Base-by-base conservation (phyloP, 2,113 vertebrate genomes). In the Nicator chloris region DNA sequence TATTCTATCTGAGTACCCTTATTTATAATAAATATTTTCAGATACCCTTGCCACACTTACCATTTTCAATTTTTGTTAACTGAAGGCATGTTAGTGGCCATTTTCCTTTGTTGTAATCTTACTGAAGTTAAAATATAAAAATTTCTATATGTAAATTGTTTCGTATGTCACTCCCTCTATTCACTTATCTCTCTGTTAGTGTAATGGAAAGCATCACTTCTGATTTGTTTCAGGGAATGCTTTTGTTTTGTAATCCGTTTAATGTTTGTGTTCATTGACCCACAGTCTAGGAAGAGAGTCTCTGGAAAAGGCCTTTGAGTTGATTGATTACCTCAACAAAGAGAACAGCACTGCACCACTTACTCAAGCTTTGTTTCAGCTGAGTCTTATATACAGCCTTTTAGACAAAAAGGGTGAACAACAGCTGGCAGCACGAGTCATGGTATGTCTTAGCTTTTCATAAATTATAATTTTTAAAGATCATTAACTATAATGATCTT, bases 291-390 rank as follows among this genome's bases (percentile, higher is more conserved):
- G 98, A 79, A 99, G 97, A 63, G 98, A 98, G 19, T 82, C 98
- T 68, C 98, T 99, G 93, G 45, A 11, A 63, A 98, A 96, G 42
- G 98, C 99, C 37, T 98, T 99, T 80, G 95, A 97, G 31, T 87
- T 99, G 80, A 96, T 99, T 76, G 94, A 90, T 9, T 99, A 99
- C 86, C 94, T 99, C 84, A 85, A 64, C 56, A 98, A 97, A 49
- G 99, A 99, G 97, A 99, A 44, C 6, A 96, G 97, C 76, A 96
- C 98, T 8, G 97, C 98, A 50, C 99, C 99, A 22, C 97, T 99
- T 91, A 98, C 72, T 51, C 98, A 99, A 95, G 98, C 98, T 57
- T 97, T 99, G 90, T 95, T 97, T 49, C 99, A 99, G 91, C 97
- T 99, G 19, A 94, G 39, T 40, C 91, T 57, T n/a, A 98, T 99